phyloP scores from a whole-genome alignment of 2,797 vertebrate genomes.

The Molossus alvarezi region DNA sequence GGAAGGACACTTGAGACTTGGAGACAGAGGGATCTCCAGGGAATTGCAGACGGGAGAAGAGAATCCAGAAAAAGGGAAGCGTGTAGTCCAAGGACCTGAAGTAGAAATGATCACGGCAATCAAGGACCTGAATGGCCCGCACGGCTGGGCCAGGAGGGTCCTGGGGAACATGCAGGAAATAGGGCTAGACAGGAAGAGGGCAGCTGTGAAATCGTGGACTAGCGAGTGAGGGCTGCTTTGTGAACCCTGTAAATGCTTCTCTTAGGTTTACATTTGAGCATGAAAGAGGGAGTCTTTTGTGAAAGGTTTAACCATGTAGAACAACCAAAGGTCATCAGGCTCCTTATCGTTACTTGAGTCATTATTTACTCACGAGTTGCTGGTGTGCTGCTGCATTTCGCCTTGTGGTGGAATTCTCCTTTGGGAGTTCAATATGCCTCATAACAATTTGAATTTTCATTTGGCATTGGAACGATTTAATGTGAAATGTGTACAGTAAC shows the following conservation, averaged over 20 bases:
- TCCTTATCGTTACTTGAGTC: slow-evolving; percentile 9
- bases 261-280: slow-evolving; percentile 34
- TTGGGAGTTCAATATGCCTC: not conserved
- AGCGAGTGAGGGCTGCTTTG: not conserved
- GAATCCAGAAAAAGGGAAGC: not conserved
- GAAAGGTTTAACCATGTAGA: not conserved
- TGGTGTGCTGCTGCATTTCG: not conserved
- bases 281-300: not conserved
- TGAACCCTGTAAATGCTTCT: not conserved
- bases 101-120: not conserved
- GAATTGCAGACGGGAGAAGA: not conserved
- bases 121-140: not conserved
- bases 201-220: not conserved
- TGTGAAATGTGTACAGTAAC: slow-evolving; percentile 14
- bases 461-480: not conserved
- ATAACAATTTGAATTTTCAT: slow-evolving; percentile 46
- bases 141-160: not conserved
- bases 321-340: slow-evolving; percentile 20
- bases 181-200: not conserved
- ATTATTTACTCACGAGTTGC: slow-evolving; percentile 49
- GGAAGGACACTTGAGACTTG: not conserved
- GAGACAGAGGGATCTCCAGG: not conserved
- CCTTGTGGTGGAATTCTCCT: slow-evolving; percentile 38
- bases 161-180: not conserved
- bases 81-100: not conserved